Evolutionary conservation across 2,113 vertebrate species (phyloP), one percentile per base, ranked within the genome.

Genomic region (Gnathonemus longibarbis): DNA sequence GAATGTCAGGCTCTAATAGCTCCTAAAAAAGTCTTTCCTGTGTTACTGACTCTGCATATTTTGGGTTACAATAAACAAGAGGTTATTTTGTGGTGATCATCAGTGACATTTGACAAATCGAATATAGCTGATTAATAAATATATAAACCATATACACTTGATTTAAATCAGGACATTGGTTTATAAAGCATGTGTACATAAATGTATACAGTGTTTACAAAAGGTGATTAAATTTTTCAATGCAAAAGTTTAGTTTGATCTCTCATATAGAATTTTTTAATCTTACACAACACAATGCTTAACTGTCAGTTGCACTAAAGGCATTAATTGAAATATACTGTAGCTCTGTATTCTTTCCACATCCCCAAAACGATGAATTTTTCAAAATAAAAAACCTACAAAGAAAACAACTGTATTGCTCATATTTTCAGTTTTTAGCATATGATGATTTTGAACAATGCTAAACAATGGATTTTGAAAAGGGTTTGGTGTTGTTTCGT

Each of bases 381-480:
- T 27, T 77, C 13, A 42, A 77, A 77, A 42, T 8, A 17, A 77
- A 77, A 39, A 77, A 77, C 11, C 15, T 39, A 39, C 70, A 31
- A 39, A 77, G 4, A 39, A 39, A 80, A 39, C n/a, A 31, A 13
- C 1, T 70, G 62, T 39, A 66, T 31, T 70, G 27, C 39, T 80
- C 35, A 80, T 39, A 42, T 80, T 80, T 80, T 19, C 74, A 80
- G 74, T 42, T 17, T 6, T 80, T 80, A 80, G 15, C 31, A 19
- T 77, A 77, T 19, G 74, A 80, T 77, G 31, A 35, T 77, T 74
- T 77, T 39, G 35, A 17, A 39, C 27, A 77, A 77, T 39, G 35
- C 74, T 80, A 80, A 80, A 80, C 74, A 80, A 80, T 80, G 74
- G 74, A 19, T 42, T 42, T 80, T 80, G 35, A 80, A 80, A 80